These are phyloP conservation scores for Eciton burchellii DNA, from an alignment of 1,140 invertebrate species.

Conservation along the genomic window DNA sequence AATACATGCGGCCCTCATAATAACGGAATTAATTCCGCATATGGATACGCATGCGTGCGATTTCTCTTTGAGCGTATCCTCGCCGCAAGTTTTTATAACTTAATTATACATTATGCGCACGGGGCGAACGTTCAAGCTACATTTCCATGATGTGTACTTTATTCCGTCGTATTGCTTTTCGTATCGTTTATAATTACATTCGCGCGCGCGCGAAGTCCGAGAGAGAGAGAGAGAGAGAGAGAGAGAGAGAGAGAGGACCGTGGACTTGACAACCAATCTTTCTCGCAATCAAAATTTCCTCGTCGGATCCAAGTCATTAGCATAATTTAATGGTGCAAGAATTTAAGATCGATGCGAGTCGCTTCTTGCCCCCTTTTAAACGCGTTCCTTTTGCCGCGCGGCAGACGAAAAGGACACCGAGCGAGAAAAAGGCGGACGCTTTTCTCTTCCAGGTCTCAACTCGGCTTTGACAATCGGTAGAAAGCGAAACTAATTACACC, in stretches of 20 bases:
- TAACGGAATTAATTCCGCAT: conserved; percentile 44
- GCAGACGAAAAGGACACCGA: conserved; percentile 10
- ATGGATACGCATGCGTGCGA: background rate
- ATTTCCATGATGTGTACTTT: conserved; percentile 38
- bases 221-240: too few species aligned
- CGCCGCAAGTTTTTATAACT: conserved; percentile 13
- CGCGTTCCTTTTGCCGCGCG: background rate
- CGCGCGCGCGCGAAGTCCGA: background rate
- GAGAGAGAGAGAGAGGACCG: too few species aligned
- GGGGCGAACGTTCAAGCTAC: background rate
- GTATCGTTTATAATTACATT: conserved; percentile 25
- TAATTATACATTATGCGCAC: conserved; percentile 51
- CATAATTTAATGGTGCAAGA: conserved; percentile 23
- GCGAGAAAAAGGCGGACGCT: conserved; percentile 5
- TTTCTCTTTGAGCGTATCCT: conserved; percentile 23
- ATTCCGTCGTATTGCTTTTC: conserved; percentile 1
- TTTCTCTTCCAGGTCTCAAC: conserved; percentile 4
- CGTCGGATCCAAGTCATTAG: conserved; percentile 24
- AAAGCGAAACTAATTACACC: conserved; percentile 56
- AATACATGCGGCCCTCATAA: conserved; percentile 26
- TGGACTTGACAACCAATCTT: background rate
- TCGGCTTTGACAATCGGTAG: conserved; percentile 39
- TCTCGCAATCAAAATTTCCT: conserved; percentile 19
- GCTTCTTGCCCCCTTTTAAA: background rate
- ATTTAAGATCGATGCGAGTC: conserved; percentile 16